phyloP scores from a whole-genome alignment of 1,140 invertebrate genomes.

The Euborellia annulipes region DNA sequence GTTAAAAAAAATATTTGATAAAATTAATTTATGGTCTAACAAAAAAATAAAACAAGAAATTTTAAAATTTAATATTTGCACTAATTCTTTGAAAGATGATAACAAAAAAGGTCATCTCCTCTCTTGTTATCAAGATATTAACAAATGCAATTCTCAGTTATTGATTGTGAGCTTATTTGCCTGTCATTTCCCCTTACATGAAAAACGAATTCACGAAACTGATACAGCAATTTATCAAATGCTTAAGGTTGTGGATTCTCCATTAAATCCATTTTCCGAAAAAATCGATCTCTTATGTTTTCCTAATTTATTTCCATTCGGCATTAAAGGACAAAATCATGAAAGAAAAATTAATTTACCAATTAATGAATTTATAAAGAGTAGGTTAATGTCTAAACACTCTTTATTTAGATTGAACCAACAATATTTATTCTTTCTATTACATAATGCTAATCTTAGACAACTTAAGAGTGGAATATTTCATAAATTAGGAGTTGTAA shows the following conservation, averaged over 20 bases:
- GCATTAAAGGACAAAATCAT: constrained; percentile 17
- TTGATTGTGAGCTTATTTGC: too few relatives aligned
- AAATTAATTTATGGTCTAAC: too few relatives aligned
- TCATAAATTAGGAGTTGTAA: constrained; percentile 21
- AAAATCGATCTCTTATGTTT: constrained; percentile 20
- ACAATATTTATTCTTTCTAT: constrained; percentile 21
- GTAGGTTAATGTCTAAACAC: constrained; percentile 17
- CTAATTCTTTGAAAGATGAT: too few relatives aligned
- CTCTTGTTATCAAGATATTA: too few relatives aligned
- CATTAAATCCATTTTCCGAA: constrained; percentile 15
- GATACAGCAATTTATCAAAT: constrained; percentile 20
- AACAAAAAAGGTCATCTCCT: too few relatives aligned
- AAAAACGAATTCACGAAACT: constrained; percentile 17
- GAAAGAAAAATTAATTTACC: constrained; percentile 12
- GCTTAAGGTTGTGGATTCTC: constrained; percentile 17
- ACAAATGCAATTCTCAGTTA: too few relatives aligned
- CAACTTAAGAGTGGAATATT: constrained; percentile 20
- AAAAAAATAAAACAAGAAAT: too few relatives aligned
- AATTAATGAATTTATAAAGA: constrained; percentile 19
- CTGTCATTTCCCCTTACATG: too few relatives aligned
- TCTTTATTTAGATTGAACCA: constrained; percentile 18
- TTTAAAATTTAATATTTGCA: too few relatives aligned
- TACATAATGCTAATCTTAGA: constrained; percentile 19
- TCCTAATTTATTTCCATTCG: constrained; percentile 20
- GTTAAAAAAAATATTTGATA: too few relatives aligned